A percentile compares a stretch with the other conserved stretches of the same genome.
These are phyloP conservation scores for Apamea monoglypha DNA, from an alignment of 2,888 invertebrate genomes.

Conservation along the genomic window DNA sequence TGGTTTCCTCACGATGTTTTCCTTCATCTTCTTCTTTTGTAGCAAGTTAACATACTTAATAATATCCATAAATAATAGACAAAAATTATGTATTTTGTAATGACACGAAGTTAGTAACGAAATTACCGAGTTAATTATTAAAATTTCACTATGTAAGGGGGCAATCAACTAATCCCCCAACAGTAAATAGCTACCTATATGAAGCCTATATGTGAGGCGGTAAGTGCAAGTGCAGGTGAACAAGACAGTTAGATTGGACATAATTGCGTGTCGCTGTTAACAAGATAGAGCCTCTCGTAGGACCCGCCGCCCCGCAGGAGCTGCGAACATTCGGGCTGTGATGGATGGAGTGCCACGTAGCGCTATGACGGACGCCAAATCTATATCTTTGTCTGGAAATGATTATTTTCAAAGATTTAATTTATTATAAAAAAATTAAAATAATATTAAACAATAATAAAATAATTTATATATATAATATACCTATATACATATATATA, in stretches of 20 bases:
- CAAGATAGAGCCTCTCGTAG: conserved; percentile 57
- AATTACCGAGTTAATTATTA: neutral
- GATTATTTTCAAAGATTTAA: no score
- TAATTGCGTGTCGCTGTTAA: conserved; percentile 69
- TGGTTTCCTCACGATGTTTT: no score
- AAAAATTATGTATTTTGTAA: neutral
- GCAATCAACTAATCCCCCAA: conserved; percentile 3
- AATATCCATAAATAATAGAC: no score
- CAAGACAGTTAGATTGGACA: conserved; percentile 64
- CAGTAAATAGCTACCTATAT: neutral
- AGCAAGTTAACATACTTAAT: no score
- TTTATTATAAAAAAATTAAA: no score
- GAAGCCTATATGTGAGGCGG: neutral
- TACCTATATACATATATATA: no score
- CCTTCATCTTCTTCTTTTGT: no score
- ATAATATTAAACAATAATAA: no score
- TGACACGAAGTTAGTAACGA: neutral
- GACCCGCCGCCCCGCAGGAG: conserved; percentile 24
- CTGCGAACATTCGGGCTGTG: conserved; percentile 7
- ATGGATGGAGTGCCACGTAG: conserved; percentile 12
- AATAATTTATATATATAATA: no score
- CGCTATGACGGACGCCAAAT: neutral
- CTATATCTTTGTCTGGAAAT: no score
- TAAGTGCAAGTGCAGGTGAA: conserved; percentile 59
- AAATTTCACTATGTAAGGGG: neutral